Percentiles rank a stretch among this genome's conserved stretches.
These are phyloP conservation scores for Ursus arctos DNA, from an alignment of 2,113 vertebrate genomes.

Conservation along the genomic window DNA sequence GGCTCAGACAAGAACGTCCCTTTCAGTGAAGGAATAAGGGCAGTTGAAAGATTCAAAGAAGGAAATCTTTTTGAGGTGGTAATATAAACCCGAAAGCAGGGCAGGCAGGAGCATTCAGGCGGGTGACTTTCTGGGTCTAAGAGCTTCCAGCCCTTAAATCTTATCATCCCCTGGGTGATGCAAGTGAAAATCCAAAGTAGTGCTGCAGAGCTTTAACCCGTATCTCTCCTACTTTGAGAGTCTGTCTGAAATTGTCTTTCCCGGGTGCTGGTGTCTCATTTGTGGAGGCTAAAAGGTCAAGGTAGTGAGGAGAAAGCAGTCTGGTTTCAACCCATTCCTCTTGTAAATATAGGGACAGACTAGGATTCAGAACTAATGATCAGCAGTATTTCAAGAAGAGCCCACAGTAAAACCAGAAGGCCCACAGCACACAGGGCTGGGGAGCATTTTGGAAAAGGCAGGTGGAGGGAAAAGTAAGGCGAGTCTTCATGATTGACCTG, in stretches of 20 bases:
- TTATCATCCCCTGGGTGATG: neutral
- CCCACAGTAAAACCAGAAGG: neutral
- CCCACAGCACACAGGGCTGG: neutral
- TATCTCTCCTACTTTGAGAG: neutral
- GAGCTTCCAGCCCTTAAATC: neutral
- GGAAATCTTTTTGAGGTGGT: neutral
- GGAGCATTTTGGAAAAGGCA: neutral
- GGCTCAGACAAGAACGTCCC: neutral
- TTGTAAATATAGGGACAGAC: neutral
- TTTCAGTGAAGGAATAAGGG: neutral
- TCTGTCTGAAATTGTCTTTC: neutral
- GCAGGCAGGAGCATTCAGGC: neutral
- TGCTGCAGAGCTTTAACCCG: neutral
- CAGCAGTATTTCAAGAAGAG: neutral
- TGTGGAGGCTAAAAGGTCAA: neutral
- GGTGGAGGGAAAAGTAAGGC: neutral
- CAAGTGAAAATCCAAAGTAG: neutral
- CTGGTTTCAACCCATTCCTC: neutral
- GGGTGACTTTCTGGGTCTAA: neutral
- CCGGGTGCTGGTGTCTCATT: neutral
- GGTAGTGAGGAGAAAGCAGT: neutral
- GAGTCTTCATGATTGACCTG: neutral
- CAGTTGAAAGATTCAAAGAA: constrained; percentile 1
- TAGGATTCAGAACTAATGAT: neutral
- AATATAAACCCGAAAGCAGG: neutral